These are phyloP conservation scores for Amphiprion percula DNA, from an alignment of 2,113 vertebrate species.

Conservation along the genomic window DNA sequence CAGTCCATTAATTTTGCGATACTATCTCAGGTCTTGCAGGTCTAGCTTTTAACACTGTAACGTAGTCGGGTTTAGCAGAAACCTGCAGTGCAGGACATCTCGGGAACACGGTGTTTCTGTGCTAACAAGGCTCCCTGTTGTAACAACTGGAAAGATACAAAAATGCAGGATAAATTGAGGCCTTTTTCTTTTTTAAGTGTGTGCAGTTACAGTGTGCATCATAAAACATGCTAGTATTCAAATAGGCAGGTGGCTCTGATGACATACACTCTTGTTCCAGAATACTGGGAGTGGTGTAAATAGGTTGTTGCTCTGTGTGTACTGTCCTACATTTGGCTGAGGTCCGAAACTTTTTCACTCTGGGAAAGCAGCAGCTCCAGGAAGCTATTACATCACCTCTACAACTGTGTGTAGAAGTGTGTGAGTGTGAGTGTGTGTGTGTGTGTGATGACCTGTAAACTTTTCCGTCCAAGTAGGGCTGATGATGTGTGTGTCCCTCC, in stretches of 20 bases:
- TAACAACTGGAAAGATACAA: too few relatives aligned
- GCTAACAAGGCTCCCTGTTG: not conserved
- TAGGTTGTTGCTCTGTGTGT: conserved; percentile 14
- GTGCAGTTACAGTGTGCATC: not conserved
- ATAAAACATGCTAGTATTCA: not conserved
- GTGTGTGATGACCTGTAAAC: not conserved
- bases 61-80: not conserved
- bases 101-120: not conserved
- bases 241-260: not conserved
- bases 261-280: not conserved
- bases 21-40: not conserved
- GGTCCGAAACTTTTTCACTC: conserved; percentile 10
- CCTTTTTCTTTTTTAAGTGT: too few relatives aligned
- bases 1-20: not conserved
- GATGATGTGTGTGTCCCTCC: conserved; percentile 27
- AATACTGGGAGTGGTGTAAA: conserved; percentile 32
- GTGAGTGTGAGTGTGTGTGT: conserved; percentile 4
- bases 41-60: not conserved
- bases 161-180: too few relatives aligned
- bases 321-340: conserved; percentile 28
- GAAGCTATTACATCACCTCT: conserved; percentile 61
- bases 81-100: not conserved
- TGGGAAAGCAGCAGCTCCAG: conserved; percentile 47
- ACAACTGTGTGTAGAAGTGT: conserved; percentile 29
- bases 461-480: conserved; percentile 28